Conservation (phyloP, 2,113 vertebrate genomes). For the Syngnathus floridae region DNA sequence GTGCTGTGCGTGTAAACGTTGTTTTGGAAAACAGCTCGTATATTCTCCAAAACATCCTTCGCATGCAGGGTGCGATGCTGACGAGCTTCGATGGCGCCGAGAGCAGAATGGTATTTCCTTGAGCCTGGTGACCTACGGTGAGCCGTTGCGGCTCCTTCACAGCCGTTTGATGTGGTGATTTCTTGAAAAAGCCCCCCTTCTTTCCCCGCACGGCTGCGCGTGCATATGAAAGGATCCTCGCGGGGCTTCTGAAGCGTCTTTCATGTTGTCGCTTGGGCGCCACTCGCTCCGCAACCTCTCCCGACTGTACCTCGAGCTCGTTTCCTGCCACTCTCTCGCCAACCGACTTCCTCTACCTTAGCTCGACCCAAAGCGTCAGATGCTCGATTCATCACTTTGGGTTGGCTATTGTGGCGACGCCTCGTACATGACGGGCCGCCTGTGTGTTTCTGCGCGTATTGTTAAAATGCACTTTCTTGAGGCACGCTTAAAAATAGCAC, state of each 20-base stretch:
- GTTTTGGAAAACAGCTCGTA: neutral
- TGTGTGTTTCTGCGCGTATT: too few relatives aligned
- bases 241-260: constrained; percentile 39
- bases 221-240: constrained; percentile 58
- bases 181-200: constrained; percentile 43
- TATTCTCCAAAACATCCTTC: too few relatives aligned
- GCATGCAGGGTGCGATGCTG: too few relatives aligned
- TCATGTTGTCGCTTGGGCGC: constrained; percentile 12
- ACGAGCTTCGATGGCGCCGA: too few relatives aligned
- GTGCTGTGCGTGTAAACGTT: neutral
- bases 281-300: neutral
- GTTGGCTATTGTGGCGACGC: too few relatives aligned
- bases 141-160: neutral
- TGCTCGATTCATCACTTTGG: too few relatives aligned
- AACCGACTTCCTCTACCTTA: too few relatives aligned
- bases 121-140: constrained; percentile 1
- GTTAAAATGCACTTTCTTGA: too few relatives aligned
- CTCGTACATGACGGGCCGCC: too few relatives aligned
- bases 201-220: constrained; percentile 40
- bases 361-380: too few relatives aligned
- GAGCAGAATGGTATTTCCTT: neutral
- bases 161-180: constrained; percentile 3
- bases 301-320: neutral
- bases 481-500: too few relatives aligned
- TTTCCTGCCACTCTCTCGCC: too few relatives aligned